These are phyloP conservation scores for Hymenochirus boettgeri DNA, from an alignment of 2,113 vertebrate species.

Conservation along the genomic window DNA sequence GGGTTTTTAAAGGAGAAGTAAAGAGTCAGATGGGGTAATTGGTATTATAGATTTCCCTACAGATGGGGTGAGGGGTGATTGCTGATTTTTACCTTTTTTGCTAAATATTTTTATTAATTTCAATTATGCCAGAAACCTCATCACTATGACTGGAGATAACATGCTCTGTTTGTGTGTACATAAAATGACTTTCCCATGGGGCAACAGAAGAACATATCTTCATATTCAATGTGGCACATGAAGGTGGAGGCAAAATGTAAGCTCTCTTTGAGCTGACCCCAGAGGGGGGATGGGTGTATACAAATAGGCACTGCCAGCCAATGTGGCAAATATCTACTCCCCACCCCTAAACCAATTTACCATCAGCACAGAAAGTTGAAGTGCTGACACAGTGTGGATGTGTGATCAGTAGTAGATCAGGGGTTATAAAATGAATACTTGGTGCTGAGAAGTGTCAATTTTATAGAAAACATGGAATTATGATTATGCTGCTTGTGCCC, in stretches of 20 bases:
- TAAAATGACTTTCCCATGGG: background rate
- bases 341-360: slow-evolving; percentile 6
- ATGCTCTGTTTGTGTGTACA: too few species aligned
- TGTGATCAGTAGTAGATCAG: background rate
- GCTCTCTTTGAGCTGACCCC: slow-evolving; percentile 27
- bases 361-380: slow-evolving; percentile 5
- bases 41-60: too few species aligned
- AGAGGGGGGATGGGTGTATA: slow-evolving; percentile 23
- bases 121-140: too few species aligned
- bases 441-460: background rate
- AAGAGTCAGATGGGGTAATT: too few species aligned
- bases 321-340: slow-evolving; percentile 21
- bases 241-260: slow-evolving; percentile 33
- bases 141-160: too few species aligned
- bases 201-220: background rate
- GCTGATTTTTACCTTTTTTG: too few species aligned
- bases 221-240: slow-evolving; percentile 27
- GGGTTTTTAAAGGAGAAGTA: too few species aligned
- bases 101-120: too few species aligned
- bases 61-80: too few species aligned
- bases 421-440: background rate
- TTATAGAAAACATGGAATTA: background rate
- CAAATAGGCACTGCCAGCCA: slow-evolving; percentile 27
- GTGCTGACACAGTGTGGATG: slow-evolving; percentile 3
- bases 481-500: background rate